Base-by-base conservation (phyloP, 53 echinoderm and acorn worm genomes). In the Pentamera pediparva region DNA sequence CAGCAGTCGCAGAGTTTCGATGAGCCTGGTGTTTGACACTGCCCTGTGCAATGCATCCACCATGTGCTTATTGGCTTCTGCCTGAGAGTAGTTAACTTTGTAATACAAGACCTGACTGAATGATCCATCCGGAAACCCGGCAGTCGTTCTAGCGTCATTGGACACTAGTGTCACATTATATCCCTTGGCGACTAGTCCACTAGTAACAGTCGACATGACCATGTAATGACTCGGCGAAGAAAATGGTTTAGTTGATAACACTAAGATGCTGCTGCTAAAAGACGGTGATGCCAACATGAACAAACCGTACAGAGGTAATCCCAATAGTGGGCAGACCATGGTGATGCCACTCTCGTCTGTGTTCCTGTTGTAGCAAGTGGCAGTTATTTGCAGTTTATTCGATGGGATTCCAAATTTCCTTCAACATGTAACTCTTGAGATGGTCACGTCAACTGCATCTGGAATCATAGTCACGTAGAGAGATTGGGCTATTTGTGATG, bases 141-240 rank as follows among this genome's bases (percentile, higher is more conserved):
- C 61, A 6, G 37, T 70, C 0, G 13, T 70, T 37, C 26, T 36
- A 3, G 35, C 34, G 27, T 81, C 69, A 57, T 77, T 43, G 22
- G 85, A 36, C 6, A 89, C 56, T 34, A 81, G 74, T 9, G 84
- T 84, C 12, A 89, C 85, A 28, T 89, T 74, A 38, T 89, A 82
- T 18, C 83, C 83, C 19, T 61, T 51, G 21, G 75, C 17, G 2
- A 83, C 77, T 40, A 83, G 60, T 6, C 64, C 76, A 43, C 67
- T 20, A 29, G 83, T 83, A 26, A 83, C 70, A 12, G 83, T 29
- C 1, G 83, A 77, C 3, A 83, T 39, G 18, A 58, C 31, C 83
- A 83, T 83, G 54, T 67, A 70, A 18, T 77, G 77, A 50, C 83
- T 83, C 8, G 83, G 83, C 47, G 53, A 59, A 11, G 71, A 39